A percentile compares a stretch with the other conserved stretches of the same genome.
Evolutionary conservation across 2,797 vertebrate species (phyloP).

Genomic region (Megalops cyprinoides): DNA sequence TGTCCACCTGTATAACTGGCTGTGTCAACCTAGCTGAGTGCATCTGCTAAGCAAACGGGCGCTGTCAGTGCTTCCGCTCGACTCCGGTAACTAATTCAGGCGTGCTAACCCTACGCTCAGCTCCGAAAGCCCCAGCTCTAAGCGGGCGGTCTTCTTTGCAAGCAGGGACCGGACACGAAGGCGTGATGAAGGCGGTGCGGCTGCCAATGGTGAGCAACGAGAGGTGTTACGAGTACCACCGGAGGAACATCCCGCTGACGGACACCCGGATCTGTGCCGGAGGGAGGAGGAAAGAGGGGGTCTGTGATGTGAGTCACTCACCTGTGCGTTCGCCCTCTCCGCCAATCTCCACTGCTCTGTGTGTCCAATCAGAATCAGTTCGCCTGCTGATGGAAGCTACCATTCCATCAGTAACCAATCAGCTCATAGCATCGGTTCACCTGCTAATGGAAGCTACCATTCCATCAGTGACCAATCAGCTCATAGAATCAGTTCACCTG

Average conservation of each 20-base stretch:
- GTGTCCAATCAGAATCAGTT: background rate
- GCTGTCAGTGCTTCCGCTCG: too few species aligned
- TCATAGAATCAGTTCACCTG: too few species aligned
- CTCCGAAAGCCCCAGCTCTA: background rate
- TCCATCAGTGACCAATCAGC: too few species aligned
- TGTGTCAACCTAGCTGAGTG: background rate
- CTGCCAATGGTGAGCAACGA: slow-evolving; percentile 87
- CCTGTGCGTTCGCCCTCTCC: slow-evolving; percentile 59
- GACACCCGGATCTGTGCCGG: slow-evolving; percentile 93
- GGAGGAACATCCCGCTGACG: slow-evolving; percentile 81
- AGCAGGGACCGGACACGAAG: slow-evolving; percentile 84
- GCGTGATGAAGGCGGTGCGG: slow-evolving; percentile 83
- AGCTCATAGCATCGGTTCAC: too few species aligned
- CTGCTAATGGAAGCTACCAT: too few species aligned
- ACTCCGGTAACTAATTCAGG: background rate
- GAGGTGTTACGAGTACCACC: slow-evolving; percentile 87
- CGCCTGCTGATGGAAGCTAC: too few species aligned
- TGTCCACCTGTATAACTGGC: background rate
- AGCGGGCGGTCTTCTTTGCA: slow-evolving; percentile 19
- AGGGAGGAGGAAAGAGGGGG: slow-evolving; percentile 84
- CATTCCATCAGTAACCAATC: too few species aligned
- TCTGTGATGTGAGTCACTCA: slow-evolving; percentile 87
- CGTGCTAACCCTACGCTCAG: background rate
- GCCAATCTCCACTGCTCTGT: slow-evolving; percentile 50
- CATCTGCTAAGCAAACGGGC: background rate